Evolutionary conservation across 2,113 vertebrate genomes (phyloP).

Genomic region (Chloebia gouldiae): DNA sequence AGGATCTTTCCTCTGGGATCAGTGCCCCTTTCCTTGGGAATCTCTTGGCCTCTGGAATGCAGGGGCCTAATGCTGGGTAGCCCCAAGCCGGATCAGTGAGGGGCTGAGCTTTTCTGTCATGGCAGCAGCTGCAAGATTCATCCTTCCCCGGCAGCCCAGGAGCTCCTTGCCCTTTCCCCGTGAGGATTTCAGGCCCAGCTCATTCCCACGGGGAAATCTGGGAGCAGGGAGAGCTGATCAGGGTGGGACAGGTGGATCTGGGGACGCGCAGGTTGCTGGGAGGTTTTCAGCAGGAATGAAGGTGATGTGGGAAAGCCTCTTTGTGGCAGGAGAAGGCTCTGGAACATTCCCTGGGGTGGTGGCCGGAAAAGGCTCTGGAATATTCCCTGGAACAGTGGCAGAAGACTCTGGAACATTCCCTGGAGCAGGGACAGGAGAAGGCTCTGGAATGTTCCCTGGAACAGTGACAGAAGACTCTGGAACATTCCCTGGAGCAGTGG

Average conservation of each 20-base stretch:
- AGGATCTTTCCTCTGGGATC: background rate
- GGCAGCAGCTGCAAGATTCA: background rate
- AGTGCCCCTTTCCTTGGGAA: fast-evolving
- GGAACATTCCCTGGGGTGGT: no score
- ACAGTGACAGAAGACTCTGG: no score
- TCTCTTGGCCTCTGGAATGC: background rate
- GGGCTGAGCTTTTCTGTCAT: background rate
- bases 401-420: no score
- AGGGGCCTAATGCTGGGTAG: background rate
- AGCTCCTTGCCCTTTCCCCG: background rate
- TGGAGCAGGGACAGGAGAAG: no score
- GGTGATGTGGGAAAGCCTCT: background rate
- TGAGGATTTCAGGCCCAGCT: background rate
- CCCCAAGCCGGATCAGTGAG: background rate
- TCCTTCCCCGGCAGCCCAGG: background rate
- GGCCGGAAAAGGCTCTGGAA: no score
- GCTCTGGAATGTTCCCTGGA: no score
- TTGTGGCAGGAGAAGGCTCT: background rate
- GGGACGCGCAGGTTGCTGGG: background rate
- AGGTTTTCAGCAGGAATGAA: background rate
- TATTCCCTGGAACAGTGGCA: no score
- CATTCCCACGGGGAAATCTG: fast-evolving
- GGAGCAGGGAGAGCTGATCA: background rate
- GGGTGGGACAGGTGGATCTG: background rate
- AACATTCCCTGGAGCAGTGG: no score